Evolutionary conservation across 2,113 vertebrate genomes (phyloP).

Genomic region (Bufo bufo): DNA sequence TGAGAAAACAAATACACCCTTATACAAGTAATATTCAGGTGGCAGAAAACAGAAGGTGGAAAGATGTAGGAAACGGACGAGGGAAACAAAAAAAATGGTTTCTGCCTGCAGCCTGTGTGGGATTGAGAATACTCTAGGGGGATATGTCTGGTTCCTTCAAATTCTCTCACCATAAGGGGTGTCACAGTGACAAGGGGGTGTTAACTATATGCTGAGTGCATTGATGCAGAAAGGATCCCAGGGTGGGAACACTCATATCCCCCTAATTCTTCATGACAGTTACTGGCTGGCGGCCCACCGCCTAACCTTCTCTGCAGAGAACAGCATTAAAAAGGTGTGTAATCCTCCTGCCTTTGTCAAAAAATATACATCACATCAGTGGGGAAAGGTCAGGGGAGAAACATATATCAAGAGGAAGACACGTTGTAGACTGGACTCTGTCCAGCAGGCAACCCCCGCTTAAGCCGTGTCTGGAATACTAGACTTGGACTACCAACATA

Average conservation of each 20-base stretch:
- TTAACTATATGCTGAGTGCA: slow-evolving; percentile 65
- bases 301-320: slow-evolving; percentile 39
- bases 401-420: slow-evolving; percentile 25
- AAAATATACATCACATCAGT: slow-evolving; percentile 59
- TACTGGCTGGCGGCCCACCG: slow-evolving; percentile 54
- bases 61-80: background rate
- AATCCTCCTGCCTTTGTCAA: slow-evolving; percentile 59
- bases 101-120: slow-evolving; percentile 66
- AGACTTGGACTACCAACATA: background rate
- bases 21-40: background rate
- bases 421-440: slow-evolving; percentile 2
- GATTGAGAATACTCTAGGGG: slow-evolving; percentile 71
- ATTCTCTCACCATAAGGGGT: slow-evolving; percentile 55
- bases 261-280: slow-evolving; percentile 69
- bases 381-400: slow-evolving; percentile 64
- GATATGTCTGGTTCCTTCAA: slow-evolving; percentile 68
- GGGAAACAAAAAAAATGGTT: slow-evolving; percentile 38
- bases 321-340: slow-evolving; percentile 61
- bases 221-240: slow-evolving; percentile 73
- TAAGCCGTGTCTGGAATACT: slow-evolving; percentile 4
- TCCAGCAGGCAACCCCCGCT: slow-evolving; percentile 11
- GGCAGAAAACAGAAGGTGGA: background rate
- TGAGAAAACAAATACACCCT: background rate
- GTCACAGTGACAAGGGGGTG: slow-evolving; percentile 57
- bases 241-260: slow-evolving; percentile 67